These are phyloP conservation scores for Saguinus midas DNA, from an alignment of 2,113 vertebrate genomes.

Conservation along the genomic window DNA sequence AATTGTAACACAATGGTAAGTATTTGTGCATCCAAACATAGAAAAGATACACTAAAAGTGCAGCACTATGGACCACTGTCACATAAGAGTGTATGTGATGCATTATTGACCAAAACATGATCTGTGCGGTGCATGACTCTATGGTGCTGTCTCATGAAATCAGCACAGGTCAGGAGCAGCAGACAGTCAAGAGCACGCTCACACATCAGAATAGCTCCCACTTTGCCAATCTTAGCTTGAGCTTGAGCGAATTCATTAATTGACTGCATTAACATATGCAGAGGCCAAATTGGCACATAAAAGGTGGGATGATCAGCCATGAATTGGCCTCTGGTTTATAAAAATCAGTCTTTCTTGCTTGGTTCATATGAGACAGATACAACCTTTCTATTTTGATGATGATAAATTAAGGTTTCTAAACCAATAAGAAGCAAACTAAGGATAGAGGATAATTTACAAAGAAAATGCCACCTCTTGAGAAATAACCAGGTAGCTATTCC, in stretches of 20 bases:
- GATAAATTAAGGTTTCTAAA: background rate
- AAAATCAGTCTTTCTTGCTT: background rate
- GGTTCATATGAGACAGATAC: background rate
- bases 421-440: background rate
- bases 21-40: background rate
- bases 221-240: background rate
- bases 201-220: background rate
- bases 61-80: background rate
- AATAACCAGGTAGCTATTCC: no score
- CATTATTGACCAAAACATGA: background rate
- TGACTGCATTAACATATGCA: background rate
- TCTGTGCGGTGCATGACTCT: background rate
- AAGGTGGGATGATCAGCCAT: background rate
- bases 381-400: background rate
- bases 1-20: background rate
- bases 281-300: background rate
- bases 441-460: background rate
- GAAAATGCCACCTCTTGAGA: background rate
- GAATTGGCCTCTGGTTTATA: background rate
- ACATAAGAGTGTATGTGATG: background rate
- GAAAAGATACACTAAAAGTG: background rate
- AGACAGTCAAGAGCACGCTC: background rate
- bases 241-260: background rate
- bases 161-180: background rate
- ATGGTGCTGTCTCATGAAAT: background rate